phyloP scores from a whole-genome alignment of 2,797 vertebrate species.

The Sebastolobus altivelis region DNA sequence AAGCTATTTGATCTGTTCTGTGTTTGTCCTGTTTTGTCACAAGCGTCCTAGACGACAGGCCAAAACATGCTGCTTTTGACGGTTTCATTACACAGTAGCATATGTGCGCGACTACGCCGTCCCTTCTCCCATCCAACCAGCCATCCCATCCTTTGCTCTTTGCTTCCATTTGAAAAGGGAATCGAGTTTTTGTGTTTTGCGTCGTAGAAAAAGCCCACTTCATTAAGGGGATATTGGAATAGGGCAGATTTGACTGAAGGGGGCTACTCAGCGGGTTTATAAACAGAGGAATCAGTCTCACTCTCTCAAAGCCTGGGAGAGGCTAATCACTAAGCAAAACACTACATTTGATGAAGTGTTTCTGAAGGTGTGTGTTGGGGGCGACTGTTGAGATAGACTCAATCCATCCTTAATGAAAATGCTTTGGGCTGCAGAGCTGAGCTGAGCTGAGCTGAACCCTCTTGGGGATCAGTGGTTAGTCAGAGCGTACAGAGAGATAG shows the following conservation, averaged over 20 bases:
- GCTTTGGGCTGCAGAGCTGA: constrained; percentile 94
- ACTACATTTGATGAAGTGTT: constrained; percentile 99
- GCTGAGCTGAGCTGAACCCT: constrained; percentile 88
- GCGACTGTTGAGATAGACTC: constrained; percentile 89
- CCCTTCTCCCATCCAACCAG: constrained; percentile 32
- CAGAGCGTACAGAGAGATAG: constrained; percentile 82
- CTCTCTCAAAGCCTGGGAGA: constrained; percentile 93
- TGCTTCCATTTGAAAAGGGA: constrained; percentile 79
- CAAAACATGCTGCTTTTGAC: constrained; percentile 67
- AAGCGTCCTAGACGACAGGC: constrained; percentile 57
- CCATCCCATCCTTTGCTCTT: constrained; percentile 35
- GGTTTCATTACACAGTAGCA: constrained; percentile 71
- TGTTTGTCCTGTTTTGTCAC: constrained; percentile 76
- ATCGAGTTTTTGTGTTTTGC: constrained; percentile 91
- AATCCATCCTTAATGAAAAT: constrained; percentile 99
- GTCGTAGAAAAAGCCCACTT: constrained; percentile 81
- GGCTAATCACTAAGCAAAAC: constrained; percentile 99
- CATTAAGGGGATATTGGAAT: constrained; percentile 96
- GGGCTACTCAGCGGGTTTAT: constrained; percentile 87
- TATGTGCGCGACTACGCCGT: constrained; percentile 56
- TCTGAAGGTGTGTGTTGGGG: constrained; percentile 92
- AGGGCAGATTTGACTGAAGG: constrained; percentile 90
- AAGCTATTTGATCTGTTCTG: constrained; percentile 74
- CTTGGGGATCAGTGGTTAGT: constrained; percentile 90
- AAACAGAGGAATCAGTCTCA: constrained; percentile 88